These are phyloP conservation scores for Leptoclinus maculatus DNA, from an alignment of 2,797 vertebrate genomes.

Conservation along the genomic window DNA sequence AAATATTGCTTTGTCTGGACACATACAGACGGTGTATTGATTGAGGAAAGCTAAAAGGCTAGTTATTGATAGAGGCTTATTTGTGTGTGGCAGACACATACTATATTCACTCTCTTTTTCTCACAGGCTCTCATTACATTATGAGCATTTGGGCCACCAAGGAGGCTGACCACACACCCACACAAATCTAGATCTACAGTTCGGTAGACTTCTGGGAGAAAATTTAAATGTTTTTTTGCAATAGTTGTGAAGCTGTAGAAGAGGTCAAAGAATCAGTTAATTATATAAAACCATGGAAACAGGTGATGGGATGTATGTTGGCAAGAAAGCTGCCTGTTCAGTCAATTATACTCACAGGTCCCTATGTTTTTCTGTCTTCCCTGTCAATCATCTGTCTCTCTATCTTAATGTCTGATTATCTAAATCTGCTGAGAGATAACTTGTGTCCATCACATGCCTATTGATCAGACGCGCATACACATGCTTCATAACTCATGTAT, in stretches of 20 bases:
- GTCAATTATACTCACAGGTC: neutral
- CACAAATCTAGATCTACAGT: neutral
- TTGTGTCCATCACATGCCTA: conserved; percentile 43
- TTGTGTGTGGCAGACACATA: conserved; percentile 44
- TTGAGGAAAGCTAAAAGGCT: conserved; percentile 50
- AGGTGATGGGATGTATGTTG: too few species aligned
- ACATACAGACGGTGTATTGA: conserved; percentile 56
- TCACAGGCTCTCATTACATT: conserved; percentile 33
- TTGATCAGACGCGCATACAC: conserved; percentile 46
- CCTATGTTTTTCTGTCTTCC: conserved; percentile 13
- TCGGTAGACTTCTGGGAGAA: neutral
- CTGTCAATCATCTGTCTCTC: conserved; percentile 40
- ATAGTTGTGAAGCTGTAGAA: neutral
- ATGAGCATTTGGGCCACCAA: conserved; percentile 40
- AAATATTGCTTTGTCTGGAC: conserved; percentile 67
- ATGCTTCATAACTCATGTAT: conserved; percentile 51
- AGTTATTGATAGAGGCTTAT: conserved; percentile 56
- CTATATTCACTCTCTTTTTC: conserved; percentile 46
- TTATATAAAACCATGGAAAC: neutral
- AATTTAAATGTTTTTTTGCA: neutral
- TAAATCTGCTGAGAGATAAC: conserved; percentile 49
- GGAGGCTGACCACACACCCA: conserved; percentile 24
- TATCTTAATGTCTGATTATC: conserved; percentile 31
- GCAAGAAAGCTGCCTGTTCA: neutral
- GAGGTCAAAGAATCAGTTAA: neutral